Percentiles rank a stretch among this genome's conserved stretches.
These are phyloP conservation scores for Drosophila setosimentum DNA, from an alignment of 2,888 invertebrate genomes.

Conservation along the genomic window DNA sequence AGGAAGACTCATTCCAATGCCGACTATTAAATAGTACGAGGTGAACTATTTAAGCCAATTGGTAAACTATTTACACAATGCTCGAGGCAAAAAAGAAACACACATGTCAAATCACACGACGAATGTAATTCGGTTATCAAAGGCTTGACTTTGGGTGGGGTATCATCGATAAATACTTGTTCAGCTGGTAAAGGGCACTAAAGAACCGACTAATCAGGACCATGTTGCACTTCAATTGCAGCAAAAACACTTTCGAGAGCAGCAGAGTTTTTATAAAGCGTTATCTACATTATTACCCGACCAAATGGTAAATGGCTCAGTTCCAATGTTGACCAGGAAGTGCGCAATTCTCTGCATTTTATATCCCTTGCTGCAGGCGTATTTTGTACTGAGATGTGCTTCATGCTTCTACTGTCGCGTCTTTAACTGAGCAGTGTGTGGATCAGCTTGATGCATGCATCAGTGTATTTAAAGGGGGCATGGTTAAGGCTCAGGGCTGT, in stretches of 20 bases:
- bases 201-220: conserved; percentile 22
- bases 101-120: conserved; percentile 14
- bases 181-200: background rate
- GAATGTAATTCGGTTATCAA: conserved; percentile 44
- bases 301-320: conserved; percentile 46
- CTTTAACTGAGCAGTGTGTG: conserved; percentile 67
- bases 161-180: conserved; percentile 23
- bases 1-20: conserved; percentile 24
- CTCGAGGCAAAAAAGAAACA: conserved; percentile 22
- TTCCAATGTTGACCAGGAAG: conserved; percentile 53
- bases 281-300: conserved; percentile 3
- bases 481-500: conserved; percentile 71
- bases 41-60: conserved; percentile 19
- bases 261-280: conserved; percentile 63
- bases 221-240: conserved; percentile 32
- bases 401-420: conserved; percentile 71
- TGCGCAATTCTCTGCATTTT: conserved; percentile 15
- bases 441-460: conserved; percentile 73
- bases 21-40: conserved; percentile 5
- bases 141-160: conserved; percentile 37
- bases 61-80: conserved; percentile 28
- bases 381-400: conserved; percentile 44
- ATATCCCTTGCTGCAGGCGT: conserved; percentile 34
- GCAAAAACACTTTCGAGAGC: conserved; percentile 23
- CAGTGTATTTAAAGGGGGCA: conserved; percentile 68